These are phyloP conservation scores for Dryobates pubescens DNA, from an alignment of 2,797 vertebrate species.

Conservation along the genomic window DNA sequence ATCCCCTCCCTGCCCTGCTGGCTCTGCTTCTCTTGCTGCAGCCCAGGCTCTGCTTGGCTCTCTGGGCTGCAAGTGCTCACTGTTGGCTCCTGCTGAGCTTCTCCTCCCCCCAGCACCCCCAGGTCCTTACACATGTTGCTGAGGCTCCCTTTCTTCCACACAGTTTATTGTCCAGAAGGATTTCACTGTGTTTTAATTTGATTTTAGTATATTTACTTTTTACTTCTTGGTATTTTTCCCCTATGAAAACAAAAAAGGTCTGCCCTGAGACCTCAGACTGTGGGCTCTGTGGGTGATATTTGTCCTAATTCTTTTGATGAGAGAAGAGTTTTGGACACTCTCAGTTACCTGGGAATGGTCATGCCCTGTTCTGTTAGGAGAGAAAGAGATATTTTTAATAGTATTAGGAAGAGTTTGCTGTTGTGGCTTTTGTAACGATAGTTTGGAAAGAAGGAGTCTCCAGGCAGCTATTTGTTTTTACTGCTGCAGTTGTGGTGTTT, in stretches of 20 bases:
- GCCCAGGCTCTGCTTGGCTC: no score
- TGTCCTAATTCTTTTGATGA: neutral
- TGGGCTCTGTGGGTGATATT: fast-evolving
- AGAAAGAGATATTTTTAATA: neutral
- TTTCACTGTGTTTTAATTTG: neutral
- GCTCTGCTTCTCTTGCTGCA: no score
- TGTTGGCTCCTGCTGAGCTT: no score
- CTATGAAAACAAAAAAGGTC: neutral
- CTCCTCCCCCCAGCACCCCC: no score
- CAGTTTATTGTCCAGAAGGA: neutral
- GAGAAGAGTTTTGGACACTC: neutral
- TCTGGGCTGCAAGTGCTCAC: no score
- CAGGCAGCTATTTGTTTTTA: neutral
- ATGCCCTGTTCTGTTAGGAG: neutral
- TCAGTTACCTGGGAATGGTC: neutral
- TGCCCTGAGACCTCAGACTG: neutral
- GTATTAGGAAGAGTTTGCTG: neutral
- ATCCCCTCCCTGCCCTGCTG: no score
- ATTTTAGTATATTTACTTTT: neutral
- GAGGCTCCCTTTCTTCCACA: neutral
- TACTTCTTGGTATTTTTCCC: neutral
- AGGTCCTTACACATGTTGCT: neutral
- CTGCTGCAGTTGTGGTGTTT: neutral
- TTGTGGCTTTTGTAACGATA: neutral
- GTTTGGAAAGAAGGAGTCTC: neutral